phyloP scores from a whole-genome alignment of 2,888 invertebrate genomes.

The Drosophila atripex region DNA sequence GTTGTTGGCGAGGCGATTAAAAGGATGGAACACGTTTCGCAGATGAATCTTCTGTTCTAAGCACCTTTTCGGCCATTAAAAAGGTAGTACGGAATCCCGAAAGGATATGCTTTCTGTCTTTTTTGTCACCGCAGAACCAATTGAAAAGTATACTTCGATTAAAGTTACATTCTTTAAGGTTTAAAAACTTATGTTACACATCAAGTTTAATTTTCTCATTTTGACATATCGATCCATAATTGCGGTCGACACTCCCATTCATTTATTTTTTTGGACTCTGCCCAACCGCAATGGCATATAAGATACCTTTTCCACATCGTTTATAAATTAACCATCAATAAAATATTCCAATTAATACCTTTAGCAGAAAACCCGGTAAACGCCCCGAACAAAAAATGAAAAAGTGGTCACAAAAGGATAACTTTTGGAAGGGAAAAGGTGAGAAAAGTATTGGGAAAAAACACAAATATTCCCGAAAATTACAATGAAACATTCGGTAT shows the following conservation, averaged over 20 bases:
- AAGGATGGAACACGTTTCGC: constrained; percentile 45
- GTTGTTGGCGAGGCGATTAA: constrained; percentile 72
- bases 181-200: neutral
- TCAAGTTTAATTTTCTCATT: constrained; percentile 1
- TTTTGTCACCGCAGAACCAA: constrained; percentile 10
- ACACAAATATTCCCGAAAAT: constrained; percentile 10
- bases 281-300: constrained; percentile 17
- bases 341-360: constrained; percentile 27
- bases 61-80: constrained; percentile 70
- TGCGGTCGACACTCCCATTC: constrained; percentile 58
- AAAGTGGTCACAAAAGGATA: constrained; percentile 28
- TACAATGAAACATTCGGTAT: constrained; percentile 3
- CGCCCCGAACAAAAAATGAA: constrained; percentile 18
- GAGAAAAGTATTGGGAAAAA: constrained; percentile 69
- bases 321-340: constrained; percentile 19
- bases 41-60: constrained; percentile 48
- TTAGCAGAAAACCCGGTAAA: constrained; percentile 17
- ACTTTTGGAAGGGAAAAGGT: constrained; percentile 52
- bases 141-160: neutral
- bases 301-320: constrained; percentile 15
- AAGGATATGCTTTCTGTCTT: constrained; percentile 41
- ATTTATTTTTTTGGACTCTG: constrained; percentile 20
- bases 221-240: constrained; percentile 60
- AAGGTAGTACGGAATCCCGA: constrained; percentile 61
- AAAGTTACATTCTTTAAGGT: neutral